Evolutionary conservation across 1,140 invertebrate species (phyloP).

Genomic region (Octopus sinensis): DNA sequence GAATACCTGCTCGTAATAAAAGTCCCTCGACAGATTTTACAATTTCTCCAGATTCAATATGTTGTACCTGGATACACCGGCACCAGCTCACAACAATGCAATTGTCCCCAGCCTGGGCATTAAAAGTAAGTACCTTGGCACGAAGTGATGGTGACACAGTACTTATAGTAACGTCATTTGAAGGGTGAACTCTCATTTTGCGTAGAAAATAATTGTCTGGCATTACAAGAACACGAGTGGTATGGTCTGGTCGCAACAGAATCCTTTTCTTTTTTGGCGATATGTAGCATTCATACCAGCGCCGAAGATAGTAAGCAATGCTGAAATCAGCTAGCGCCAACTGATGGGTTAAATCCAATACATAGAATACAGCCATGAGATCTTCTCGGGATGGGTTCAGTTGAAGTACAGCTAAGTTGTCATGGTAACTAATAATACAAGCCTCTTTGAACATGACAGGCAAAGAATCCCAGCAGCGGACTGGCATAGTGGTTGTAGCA

Average conservation of each 20-base stretch:
- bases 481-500: constrained; percentile 25
- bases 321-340: constrained; percentile 39
- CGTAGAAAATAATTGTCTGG: constrained; percentile 38
- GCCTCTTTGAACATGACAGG: constrained; percentile 30
- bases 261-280: constrained; percentile 37
- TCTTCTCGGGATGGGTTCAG: constrained; percentile 37
- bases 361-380: constrained; percentile 37
- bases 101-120: constrained; percentile 32
- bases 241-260: constrained; percentile 39
- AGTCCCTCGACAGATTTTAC: constrained; percentile 27
- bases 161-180: constrained; percentile 19
- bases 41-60: constrained; percentile 27
- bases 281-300: constrained; percentile 46
- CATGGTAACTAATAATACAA: constrained; percentile 34
- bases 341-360: constrained; percentile 32
- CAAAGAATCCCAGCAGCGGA: constrained; percentile 30
- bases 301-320: constrained; percentile 31
- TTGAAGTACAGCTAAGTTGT: constrained; percentile 32
- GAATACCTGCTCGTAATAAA: constrained; percentile 33
- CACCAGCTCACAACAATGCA: constrained; percentile 23
- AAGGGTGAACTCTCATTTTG: constrained; percentile 27
- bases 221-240: constrained; percentile 33
- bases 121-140: constrained; percentile 32
- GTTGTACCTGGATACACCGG: constrained; percentile 31
- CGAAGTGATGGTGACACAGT: constrained; percentile 28